phyloP scores from a whole-genome alignment of 2,797 vertebrate genomes.

The Eulemur albifrons region DNA sequence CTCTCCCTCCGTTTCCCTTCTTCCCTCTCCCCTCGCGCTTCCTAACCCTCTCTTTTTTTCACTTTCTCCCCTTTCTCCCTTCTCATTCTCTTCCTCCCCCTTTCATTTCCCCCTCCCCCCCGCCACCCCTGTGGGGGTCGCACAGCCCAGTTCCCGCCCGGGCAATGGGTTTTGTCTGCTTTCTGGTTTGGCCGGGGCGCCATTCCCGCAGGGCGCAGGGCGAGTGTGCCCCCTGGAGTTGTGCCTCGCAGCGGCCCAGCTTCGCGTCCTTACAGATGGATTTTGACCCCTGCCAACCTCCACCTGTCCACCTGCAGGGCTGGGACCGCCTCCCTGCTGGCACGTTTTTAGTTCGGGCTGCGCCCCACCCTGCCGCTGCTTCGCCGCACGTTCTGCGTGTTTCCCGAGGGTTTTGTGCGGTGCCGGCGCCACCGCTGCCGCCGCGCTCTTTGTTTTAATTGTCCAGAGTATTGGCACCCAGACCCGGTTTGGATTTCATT shows the following conservation, averaged over 20 bases:
- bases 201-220: conserved; percentile 52
- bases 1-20: not conserved
- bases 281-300: conserved; percentile 63
- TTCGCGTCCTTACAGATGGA: not conserved
- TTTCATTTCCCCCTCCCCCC: not conserved
- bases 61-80: not conserved
- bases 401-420: conserved; percentile 61
- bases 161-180: conserved; percentile 43
- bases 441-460: conserved; percentile 76
- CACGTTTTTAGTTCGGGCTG: not conserved
- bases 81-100: not conserved
- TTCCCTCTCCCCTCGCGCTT: not conserved
- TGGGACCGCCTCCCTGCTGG: not conserved
- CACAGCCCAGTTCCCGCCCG: conserved; percentile 48
- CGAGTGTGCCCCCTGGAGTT: conserved; percentile 57
- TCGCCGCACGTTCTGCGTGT: conserved; percentile 46
- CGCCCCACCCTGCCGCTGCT: conserved; percentile 59
- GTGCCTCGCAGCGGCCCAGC: not conserved
- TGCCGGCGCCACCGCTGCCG: not conserved
- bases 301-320: conserved; percentile 74
- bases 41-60: not conserved
- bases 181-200: conserved; percentile 19
- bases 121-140: not conserved
- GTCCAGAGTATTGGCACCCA: conserved; percentile 59
- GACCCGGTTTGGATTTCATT: conserved; percentile 50